These are phyloP conservation scores for Portevinia maculata DNA, from an alignment of 2,888 invertebrate species.

Conservation along the genomic window DNA sequence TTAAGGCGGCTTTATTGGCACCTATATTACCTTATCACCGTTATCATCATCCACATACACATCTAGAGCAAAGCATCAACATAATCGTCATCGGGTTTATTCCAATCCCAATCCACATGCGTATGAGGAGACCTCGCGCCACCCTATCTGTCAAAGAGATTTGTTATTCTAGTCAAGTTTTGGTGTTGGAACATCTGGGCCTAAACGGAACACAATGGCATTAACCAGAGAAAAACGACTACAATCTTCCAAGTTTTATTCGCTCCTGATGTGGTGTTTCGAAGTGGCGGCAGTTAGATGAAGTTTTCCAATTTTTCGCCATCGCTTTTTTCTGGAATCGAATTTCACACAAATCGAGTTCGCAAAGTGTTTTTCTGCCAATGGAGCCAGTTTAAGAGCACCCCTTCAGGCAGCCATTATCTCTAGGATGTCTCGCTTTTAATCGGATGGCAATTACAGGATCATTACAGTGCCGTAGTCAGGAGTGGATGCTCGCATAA, in stretches of 20 bases:
- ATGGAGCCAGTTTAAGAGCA: slow-evolving; percentile 51
- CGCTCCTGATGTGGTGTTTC: background rate
- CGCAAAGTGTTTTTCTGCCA: slow-evolving; percentile 67
- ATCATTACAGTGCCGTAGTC: slow-evolving; percentile 67
- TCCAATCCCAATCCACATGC: slow-evolving; percentile 22
- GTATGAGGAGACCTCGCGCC: slow-evolving; percentile 12
- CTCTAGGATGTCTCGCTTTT: slow-evolving; percentile 64
- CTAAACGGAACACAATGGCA: slow-evolving; percentile 68
- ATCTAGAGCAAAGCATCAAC: slow-evolving; percentile 45
- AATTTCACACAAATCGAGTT: slow-evolving; percentile 71
- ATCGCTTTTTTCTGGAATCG: slow-evolving; percentile 61
- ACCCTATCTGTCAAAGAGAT: slow-evolving; percentile 46
- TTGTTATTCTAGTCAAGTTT: slow-evolving; percentile 73
- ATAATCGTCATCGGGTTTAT: slow-evolving; percentile 68
- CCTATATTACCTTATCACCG: slow-evolving; percentile 73
- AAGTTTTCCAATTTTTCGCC: slow-evolving; percentile 72
- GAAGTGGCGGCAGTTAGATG: slow-evolving; percentile 17
- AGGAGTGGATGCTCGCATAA: slow-evolving; percentile 25
- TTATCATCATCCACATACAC: slow-evolving; percentile 51
- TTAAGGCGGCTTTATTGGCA: slow-evolving; percentile 69
- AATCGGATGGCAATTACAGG: slow-evolving; percentile 73
- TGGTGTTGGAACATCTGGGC: slow-evolving; percentile 67
- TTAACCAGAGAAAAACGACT: slow-evolving; percentile 56
- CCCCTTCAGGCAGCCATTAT: slow-evolving; percentile 22
- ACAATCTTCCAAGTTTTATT: slow-evolving; percentile 61